phyloP scores from a whole-genome alignment of 1,140 invertebrate species.

The Pseudobourletiella spinata region DNA sequence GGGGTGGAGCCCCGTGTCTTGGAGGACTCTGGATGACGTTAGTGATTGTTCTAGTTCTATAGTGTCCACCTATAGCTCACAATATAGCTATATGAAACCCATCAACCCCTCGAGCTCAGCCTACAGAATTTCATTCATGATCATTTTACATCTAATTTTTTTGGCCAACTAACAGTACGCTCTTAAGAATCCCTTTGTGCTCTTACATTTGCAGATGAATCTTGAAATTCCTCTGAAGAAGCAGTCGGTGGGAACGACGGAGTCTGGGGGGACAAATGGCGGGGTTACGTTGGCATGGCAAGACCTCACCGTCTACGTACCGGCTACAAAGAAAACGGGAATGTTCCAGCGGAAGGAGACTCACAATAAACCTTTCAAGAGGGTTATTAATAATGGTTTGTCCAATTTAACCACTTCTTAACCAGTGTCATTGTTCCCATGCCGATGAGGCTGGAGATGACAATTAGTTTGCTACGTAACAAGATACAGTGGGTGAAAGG shows the following conservation, averaged over 20 bases:
- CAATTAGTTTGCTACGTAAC: neutral
- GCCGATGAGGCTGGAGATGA: conserved; percentile 6
- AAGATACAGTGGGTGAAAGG: too few species aligned
- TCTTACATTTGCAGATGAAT: too few species aligned
- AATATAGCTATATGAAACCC: too few species aligned
- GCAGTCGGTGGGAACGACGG: neutral
- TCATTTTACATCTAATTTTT: neutral
- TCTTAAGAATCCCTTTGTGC: too few species aligned
- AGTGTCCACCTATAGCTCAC: too few species aligned
- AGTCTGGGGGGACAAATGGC: neutral
- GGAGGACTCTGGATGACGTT: too few species aligned
- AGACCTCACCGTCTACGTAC: conserved; percentile 57
- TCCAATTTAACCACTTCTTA: neutral
- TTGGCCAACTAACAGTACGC: too few species aligned
- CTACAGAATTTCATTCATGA: neutral
- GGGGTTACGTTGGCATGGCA: conserved; percentile 31
- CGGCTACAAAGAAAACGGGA: conserved; percentile 45
- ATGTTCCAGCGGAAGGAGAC: conserved; percentile 26
- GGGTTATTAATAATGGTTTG: conserved; percentile 59
- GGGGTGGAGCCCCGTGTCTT: too few species aligned
- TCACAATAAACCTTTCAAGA: conserved; percentile 46
- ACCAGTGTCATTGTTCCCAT: neutral
- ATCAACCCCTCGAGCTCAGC: too few species aligned
- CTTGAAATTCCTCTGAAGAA: neutral
- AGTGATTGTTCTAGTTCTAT: too few species aligned